phyloP scores from a whole-genome alignment of 2,888 invertebrate species.

The Tipula lateralis region DNA sequence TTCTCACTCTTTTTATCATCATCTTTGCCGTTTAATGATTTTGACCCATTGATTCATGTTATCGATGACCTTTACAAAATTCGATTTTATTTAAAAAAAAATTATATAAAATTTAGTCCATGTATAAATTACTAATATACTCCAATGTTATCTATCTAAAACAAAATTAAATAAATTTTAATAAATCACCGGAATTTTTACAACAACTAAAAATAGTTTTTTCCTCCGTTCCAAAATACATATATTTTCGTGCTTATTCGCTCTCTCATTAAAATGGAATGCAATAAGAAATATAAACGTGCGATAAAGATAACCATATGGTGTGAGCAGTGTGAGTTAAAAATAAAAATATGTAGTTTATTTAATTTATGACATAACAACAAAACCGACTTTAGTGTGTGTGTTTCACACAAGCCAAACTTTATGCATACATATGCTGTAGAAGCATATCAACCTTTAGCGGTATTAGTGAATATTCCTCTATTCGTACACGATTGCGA shows the following conservation, averaged over 20 bases:
- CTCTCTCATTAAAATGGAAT: not conserved
- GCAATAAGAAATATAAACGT: not conserved
- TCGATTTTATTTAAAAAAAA: not conserved
- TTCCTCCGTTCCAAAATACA: not conserved
- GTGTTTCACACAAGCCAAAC: too few species aligned
- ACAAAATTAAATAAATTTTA: not conserved
- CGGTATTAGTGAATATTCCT: too few species aligned
- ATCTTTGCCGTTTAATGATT: conserved; percentile 11
- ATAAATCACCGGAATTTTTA: not conserved
- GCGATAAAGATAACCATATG: conserved; percentile 19
- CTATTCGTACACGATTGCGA: too few species aligned
- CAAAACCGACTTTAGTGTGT: too few species aligned
- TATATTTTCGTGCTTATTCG: not conserved
- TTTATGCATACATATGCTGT: too few species aligned
- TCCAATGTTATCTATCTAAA: not conserved
- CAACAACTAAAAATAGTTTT: not conserved
- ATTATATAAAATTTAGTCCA: not conserved
- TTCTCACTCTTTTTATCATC: not conserved
- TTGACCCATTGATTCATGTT: not conserved
- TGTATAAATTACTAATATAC: not conserved
- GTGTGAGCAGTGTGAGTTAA: not conserved
- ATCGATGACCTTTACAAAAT: not conserved
- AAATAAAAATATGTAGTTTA: not conserved
- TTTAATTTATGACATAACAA: conserved; percentile 24
- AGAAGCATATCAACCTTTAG: too few species aligned